phyloP scores from a whole-genome alignment of 2,797 vertebrate genomes.

The Chelidonichthys spinosus region DNA sequence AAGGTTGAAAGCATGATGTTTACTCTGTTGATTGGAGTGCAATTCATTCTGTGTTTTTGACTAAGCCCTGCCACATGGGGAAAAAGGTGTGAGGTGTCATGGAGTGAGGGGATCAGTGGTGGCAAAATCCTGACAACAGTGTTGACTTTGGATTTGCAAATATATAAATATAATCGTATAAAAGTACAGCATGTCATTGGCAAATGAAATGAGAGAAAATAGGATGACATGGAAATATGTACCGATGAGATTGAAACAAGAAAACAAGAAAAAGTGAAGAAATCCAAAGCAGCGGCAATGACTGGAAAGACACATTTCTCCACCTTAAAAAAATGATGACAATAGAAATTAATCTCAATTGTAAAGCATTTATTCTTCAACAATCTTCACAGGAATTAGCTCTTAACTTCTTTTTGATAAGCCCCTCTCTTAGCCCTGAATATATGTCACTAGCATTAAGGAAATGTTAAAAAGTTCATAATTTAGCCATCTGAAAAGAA shows the following conservation, averaged over 20 bases:
- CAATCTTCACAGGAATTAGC: slow-evolving; percentile 23
- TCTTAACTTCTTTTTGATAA: slow-evolving; percentile 32
- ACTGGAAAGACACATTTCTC: slow-evolving; percentile 26
- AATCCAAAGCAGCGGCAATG: slow-evolving; percentile 25
- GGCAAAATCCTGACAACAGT: slow-evolving; percentile 25
- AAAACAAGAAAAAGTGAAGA: neutral
- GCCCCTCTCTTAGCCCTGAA: neutral
- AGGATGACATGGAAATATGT: slow-evolving; percentile 2
- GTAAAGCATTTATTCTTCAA: slow-evolving; percentile 23
- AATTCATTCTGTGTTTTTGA: slow-evolving; percentile 60
- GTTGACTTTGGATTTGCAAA: slow-evolving; percentile 54
- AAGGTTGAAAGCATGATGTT: slow-evolving; percentile 48
- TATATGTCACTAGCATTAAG: neutral
- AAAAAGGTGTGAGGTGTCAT: slow-evolving; percentile 56
- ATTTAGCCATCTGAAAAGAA: slow-evolving; percentile 4
- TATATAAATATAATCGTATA: slow-evolving; percentile 28
- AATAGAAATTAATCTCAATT: too few relatives aligned
- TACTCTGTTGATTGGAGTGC: slow-evolving; percentile 61
- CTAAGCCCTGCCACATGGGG: slow-evolving; percentile 40
- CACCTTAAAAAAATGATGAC: slow-evolving; percentile 6
- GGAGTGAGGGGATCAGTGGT: slow-evolving; percentile 37
- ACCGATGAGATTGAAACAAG: neutral
- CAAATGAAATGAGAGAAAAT: slow-evolving; percentile 17
- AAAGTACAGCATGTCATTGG: slow-evolving; percentile 11
- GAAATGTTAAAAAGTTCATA: neutral